Percentiles rank a stretch among this genome's conserved stretches.
These are phyloP conservation scores for Zaprionus obscuricornis DNA, from an alignment of 2,888 invertebrate species.

Conservation along the genomic window DNA sequence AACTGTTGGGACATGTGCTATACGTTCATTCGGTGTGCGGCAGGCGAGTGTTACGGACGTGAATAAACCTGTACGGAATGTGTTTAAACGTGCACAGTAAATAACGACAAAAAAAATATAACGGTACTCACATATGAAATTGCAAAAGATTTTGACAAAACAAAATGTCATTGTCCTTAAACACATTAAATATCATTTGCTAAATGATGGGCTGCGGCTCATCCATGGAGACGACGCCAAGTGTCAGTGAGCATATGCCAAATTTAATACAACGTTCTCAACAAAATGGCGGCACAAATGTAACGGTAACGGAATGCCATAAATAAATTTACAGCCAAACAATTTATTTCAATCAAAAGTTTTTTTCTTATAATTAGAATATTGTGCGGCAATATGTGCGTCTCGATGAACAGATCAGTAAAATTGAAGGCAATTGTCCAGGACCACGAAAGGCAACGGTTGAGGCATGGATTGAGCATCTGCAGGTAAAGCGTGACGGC, in stretches of 20 bases:
- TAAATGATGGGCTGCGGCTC: slow-evolving; percentile 79
- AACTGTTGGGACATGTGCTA: slow-evolving; percentile 19
- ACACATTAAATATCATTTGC: background rate
- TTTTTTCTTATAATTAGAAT: slow-evolving; percentile 25
- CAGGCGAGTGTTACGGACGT: slow-evolving; percentile 51
- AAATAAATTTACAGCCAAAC: background rate
- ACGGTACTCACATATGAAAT: slow-evolving; percentile 4
- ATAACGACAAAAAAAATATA: slow-evolving; percentile 3
- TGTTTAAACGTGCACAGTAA: background rate
- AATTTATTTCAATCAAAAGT: slow-evolving; percentile 18
- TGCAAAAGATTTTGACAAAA: slow-evolving; percentile 28
- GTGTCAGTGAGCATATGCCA: slow-evolving; percentile 53
- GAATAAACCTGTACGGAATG: too few relatives aligned
- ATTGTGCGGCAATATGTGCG: slow-evolving; percentile 80
- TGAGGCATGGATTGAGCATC: slow-evolving; percentile 82
- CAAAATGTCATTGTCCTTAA: slow-evolving; percentile 29
- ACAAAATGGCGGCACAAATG: slow-evolving; percentile 44
- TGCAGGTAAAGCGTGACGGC: slow-evolving; percentile 74
- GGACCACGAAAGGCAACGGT: slow-evolving; percentile 82
- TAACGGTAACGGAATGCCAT: slow-evolving; percentile 37
- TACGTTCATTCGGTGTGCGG: slow-evolving; percentile 56
- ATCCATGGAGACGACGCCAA: slow-evolving; percentile 70
- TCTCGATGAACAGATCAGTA: slow-evolving; percentile 80
- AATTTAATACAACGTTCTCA: slow-evolving; percentile 43
- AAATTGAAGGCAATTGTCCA: slow-evolving; percentile 80